Conservation (phyloP, 2,797 vertebrate genomes). For the Saxicola maurus region DNA sequence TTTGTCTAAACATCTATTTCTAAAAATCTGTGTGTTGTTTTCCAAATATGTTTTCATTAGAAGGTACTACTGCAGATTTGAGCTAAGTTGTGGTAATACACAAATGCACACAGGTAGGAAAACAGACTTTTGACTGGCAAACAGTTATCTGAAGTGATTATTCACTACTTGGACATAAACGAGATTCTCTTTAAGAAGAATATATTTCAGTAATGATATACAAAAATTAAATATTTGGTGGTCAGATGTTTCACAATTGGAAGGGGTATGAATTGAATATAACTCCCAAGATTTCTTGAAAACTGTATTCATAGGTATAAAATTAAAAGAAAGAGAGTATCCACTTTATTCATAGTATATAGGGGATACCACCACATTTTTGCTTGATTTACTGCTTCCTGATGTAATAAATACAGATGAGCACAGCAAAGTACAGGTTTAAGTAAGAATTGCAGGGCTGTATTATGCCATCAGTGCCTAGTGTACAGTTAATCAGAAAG, state of each 20-base stretch:
- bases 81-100: neutral
- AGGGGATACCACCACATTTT: neutral
- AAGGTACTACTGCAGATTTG: neutral
- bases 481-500: conserved; percentile 36
- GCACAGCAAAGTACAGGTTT: conserved; percentile 13
- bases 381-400: conserved; percentile 32
- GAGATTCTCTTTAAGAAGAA: neutral
- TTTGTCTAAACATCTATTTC: neutral
- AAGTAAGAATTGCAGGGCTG: conserved; percentile 29
- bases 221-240: neutral
- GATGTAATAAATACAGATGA: conserved; percentile 46
- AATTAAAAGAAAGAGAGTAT: neutral
- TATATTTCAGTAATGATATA: neutral
- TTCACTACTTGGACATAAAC: neutral
- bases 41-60: neutral
- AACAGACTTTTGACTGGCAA: neutral
- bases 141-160: neutral
- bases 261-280: neutral
- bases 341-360: neutral
- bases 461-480: conserved; percentile 17
- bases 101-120: neutral
- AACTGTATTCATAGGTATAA: neutral
- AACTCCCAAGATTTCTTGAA: neutral
- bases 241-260: neutral
- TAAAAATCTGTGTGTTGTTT: neutral